phyloP scores from a whole-genome alignment of 2,113 vertebrate genomes.

The Hemiprocne comata region DNA sequence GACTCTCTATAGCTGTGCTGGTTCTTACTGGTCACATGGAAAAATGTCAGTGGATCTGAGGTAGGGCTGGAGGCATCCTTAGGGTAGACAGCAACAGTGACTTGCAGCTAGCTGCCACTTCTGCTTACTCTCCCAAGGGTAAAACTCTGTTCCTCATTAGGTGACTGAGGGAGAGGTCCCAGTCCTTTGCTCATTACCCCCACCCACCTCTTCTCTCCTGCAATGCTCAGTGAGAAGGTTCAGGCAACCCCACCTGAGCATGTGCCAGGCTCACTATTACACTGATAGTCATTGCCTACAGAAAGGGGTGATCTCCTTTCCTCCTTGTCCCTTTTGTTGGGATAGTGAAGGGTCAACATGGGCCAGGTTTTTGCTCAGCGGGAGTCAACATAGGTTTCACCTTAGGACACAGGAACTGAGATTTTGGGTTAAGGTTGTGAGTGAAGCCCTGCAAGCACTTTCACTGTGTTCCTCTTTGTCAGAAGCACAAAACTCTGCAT shows the following conservation, averaged over 20 bases:
- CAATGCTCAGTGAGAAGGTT: neutral
- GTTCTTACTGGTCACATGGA: neutral
- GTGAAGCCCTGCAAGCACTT: neutral
- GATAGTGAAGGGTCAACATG: neutral
- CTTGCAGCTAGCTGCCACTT: neutral
- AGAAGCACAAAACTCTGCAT: neutral
- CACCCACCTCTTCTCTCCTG: neutral
- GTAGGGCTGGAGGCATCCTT: neutral
- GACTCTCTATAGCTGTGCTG: neutral
- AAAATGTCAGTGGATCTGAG: neutral
- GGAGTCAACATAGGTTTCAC: neutral
- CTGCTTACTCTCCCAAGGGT: neutral
- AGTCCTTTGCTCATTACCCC: neutral
- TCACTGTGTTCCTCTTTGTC: neutral
- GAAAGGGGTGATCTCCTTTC: neutral
- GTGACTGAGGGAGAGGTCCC: neutral
- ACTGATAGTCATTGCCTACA: fast-evolving
- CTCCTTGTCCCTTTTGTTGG: neutral
- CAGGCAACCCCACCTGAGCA: neutral
- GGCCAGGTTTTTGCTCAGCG: neutral
- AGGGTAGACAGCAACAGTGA: neutral
- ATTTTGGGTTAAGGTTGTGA: neutral
- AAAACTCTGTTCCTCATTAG: neutral
- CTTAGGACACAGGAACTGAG: neutral
- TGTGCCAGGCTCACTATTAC: neutral